These are phyloP conservation scores for Leucozona laternaria DNA, from an alignment of 2,888 invertebrate genomes.

Conservation along the genomic window DNA sequence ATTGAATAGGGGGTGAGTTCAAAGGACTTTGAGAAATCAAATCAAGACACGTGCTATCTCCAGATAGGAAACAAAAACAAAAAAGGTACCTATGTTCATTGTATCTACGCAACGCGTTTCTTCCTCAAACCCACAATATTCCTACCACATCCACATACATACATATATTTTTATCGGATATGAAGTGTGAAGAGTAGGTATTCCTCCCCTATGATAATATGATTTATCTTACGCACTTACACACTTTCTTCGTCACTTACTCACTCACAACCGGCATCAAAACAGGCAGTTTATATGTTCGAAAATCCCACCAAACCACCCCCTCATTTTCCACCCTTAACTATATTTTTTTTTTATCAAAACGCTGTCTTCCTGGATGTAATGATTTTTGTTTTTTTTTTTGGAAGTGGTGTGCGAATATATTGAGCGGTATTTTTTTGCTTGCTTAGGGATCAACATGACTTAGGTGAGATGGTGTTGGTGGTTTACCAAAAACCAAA, in stretches of 20 bases:
- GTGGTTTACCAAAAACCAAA: neutral
- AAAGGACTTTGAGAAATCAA: constrained; percentile 51
- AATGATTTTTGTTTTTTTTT: neutral
- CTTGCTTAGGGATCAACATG: neutral
- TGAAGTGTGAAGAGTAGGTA: constrained; percentile 14
- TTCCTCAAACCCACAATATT: neutral
- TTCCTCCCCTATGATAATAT: constrained; percentile 19
- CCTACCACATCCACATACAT: neutral
- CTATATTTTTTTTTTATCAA: neutral
- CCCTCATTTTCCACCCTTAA: constrained; percentile 4
- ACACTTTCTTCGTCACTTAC: constrained; percentile 1
- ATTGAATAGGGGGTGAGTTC: constrained; percentile 39
- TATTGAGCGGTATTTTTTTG: neutral
- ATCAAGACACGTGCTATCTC: constrained; percentile 61
- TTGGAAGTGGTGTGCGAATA: neutral
- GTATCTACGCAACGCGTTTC: neutral
- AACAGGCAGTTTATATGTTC: neutral
- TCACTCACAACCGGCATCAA: neutral
- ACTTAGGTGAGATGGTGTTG: constrained; percentile 1
- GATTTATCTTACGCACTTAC: constrained; percentile 13
- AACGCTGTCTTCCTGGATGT: constrained; percentile 16
- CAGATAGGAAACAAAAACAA: constrained; percentile 18
- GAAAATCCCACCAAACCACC: neutral
- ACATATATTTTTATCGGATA: neutral
- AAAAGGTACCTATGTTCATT: neutral